Conservation (phyloP, 2,113 vertebrate species). For the Rutilus rutilus region DNA sequence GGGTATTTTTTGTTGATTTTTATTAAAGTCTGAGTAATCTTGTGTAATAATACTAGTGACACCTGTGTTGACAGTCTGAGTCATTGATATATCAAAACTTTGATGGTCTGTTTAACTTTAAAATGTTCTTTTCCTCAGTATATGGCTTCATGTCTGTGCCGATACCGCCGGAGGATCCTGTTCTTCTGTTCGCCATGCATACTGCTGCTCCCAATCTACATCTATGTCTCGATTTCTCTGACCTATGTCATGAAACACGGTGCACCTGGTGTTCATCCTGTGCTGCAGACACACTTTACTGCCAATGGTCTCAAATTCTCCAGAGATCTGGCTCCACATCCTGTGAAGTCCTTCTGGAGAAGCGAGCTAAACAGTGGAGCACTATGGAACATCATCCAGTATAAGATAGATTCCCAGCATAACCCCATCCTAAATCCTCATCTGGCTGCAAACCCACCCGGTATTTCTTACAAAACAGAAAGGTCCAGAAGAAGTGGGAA, state of each 20-base stretch:
- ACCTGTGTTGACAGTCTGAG: neutral
- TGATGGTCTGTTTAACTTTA: neutral
- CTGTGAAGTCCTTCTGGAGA: slow-evolving; percentile 66
- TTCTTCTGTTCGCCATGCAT: slow-evolving; percentile 64
- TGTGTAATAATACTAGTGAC: neutral
- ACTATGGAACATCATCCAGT: slow-evolving; percentile 73
- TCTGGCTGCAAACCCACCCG: too few species aligned
- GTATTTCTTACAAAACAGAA: neutral
- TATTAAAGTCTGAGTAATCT: neutral
- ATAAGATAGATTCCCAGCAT: slow-evolving; percentile 54
- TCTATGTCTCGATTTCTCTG: slow-evolving; percentile 37
- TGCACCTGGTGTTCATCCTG: neutral
- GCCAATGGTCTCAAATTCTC: slow-evolving; percentile 42
- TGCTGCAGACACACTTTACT: slow-evolving; percentile 46
- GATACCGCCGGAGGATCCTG: slow-evolving; percentile 50
- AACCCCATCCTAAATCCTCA: slow-evolving; percentile 65
- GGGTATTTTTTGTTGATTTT: neutral
- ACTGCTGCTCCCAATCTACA: slow-evolving; percentile 56
- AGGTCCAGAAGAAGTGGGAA: neutral
- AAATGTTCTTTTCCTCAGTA: slow-evolving; percentile 6
- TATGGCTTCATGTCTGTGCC: slow-evolving; percentile 28
- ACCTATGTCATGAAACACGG: slow-evolving; percentile 7
- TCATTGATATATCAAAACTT: neutral
- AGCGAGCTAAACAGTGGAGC: neutral
- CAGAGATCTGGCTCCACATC: neutral